These are phyloP conservation scores for Penaeus indicus DNA, from an alignment of 1,140 invertebrate species.

Conservation along the genomic window DNA sequence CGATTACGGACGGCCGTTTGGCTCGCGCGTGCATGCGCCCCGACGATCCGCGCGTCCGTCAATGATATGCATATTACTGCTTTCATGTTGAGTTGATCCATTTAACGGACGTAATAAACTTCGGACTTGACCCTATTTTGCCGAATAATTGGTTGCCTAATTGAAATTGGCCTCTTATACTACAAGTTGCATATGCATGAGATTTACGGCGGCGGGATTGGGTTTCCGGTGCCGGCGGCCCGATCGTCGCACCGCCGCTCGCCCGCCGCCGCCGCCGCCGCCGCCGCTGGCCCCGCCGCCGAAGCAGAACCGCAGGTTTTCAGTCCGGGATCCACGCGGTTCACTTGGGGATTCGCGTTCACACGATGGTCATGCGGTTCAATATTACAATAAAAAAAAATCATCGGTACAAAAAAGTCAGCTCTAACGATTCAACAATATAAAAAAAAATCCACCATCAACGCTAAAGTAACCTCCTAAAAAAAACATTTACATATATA, in stretches of 20 bases:
- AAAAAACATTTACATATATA: too few species aligned
- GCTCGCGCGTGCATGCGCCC: slow-evolving; percentile 10
- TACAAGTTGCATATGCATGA: slow-evolving; percentile 54
- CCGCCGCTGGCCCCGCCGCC: not conserved
- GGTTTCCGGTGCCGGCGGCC: slow-evolving; percentile 33
- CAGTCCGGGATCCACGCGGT: too few species aligned
- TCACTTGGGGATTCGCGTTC: too few species aligned
- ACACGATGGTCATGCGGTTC: too few species aligned
- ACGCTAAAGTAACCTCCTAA: too few species aligned
- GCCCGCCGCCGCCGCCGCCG: not conserved
- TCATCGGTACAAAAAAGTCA: too few species aligned
- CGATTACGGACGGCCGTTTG: not conserved
- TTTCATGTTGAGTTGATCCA: slow-evolving; percentile 58
- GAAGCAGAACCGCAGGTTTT: too few species aligned
- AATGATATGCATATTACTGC: slow-evolving; percentile 60
- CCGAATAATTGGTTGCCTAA: slow-evolving; percentile 58
- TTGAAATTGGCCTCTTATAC: slow-evolving; percentile 58
- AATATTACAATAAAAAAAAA: too few species aligned
- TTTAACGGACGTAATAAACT: slow-evolving; percentile 59
- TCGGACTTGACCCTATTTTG: slow-evolving; percentile 59
- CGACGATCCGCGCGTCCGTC: slow-evolving; percentile 31
- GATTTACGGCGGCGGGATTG: slow-evolving; percentile 50
- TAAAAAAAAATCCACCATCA: too few species aligned
- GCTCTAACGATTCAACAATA: too few species aligned
- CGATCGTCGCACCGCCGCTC: slow-evolving; percentile 4